A percentile compares a stretch with the other conserved stretches of the same genome.
phyloP scores from a whole-genome alignment of 1,140 invertebrate genomes.

The Caligus rogercresseyi region DNA sequence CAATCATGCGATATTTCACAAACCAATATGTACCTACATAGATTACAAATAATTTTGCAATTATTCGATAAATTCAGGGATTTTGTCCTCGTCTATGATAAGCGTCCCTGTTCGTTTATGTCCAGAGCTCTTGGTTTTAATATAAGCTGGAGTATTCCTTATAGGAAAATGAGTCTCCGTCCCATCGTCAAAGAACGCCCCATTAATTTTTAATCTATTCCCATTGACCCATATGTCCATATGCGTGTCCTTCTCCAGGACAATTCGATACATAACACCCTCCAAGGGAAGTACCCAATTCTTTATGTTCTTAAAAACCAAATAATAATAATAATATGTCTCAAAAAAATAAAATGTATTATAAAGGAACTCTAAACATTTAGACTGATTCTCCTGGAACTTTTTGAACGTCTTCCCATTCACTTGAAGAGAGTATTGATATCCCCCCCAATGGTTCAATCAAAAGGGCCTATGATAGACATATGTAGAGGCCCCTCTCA shows the following conservation, averaged over 20 bases:
- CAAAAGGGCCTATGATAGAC: too few relatives aligned
- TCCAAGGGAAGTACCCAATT: constrained; percentile 38
- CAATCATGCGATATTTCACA: too few relatives aligned
- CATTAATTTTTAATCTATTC: constrained; percentile 41
- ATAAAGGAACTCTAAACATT: too few relatives aligned
- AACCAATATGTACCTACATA: too few relatives aligned
- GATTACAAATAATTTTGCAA: too few relatives aligned
- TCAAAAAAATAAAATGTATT: too few relatives aligned
- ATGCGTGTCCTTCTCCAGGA: constrained; percentile 61
- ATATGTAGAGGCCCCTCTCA: too few relatives aligned
- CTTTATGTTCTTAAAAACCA: constrained; percentile 33
- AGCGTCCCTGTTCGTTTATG: constrained; percentile 27
- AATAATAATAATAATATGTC: too few relatives aligned
- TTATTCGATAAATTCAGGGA: constrained; percentile 26
- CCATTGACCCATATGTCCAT: constrained; percentile 61
- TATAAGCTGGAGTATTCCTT: constrained; percentile 35
- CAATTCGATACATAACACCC: constrained; percentile 38
- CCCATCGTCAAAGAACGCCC: constrained; percentile 56
- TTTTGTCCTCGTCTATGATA: constrained; percentile 23
- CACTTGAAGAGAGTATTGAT: too few relatives aligned
- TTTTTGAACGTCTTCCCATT: too few relatives aligned
- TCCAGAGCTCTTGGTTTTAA: constrained; percentile 39
- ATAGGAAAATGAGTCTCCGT: constrained; percentile 58
- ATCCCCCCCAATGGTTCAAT: too few relatives aligned
- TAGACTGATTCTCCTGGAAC: too few relatives aligned